These are phyloP conservation scores for Centropyge bicolor DNA, from an alignment of 2,797 vertebrate species.

Conservation along the genomic window DNA sequence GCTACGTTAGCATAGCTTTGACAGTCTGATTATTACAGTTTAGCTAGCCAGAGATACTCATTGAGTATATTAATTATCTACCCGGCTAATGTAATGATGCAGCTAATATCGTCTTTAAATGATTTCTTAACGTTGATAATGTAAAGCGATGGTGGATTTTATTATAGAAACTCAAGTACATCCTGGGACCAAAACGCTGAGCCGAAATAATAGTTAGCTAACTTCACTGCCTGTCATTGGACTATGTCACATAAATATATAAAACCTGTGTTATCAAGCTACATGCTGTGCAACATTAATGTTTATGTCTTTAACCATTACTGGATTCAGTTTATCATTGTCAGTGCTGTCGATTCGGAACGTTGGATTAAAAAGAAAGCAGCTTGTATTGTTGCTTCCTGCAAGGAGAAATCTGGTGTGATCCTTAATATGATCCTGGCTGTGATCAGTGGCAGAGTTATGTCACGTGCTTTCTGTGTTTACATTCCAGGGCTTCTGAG, in stretches of 20 bases:
- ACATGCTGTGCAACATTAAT: background rate
- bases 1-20: constrained; percentile 59
- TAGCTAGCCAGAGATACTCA: background rate
- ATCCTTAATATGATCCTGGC: background rate
- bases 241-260: background rate
- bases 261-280: background rate
- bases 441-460: background rate
- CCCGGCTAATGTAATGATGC: too few species aligned
- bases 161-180: background rate
- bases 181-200: background rate
- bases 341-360: background rate
- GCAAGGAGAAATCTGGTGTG: background rate
- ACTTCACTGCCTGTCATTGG: background rate
- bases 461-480: constrained; percentile 17
- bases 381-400: background rate
- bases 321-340: background rate
- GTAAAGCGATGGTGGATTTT: too few species aligned
- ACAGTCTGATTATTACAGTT: constrained; percentile 2
- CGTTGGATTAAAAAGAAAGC: background rate
- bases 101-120: background rate
- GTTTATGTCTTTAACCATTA: background rate
- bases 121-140: background rate
- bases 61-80: background rate
- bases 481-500: constrained; percentile 91
- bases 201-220: background rate